Base-by-base conservation (phyloP, 2,113 vertebrate genomes). In the Archilochus colubris region DNA sequence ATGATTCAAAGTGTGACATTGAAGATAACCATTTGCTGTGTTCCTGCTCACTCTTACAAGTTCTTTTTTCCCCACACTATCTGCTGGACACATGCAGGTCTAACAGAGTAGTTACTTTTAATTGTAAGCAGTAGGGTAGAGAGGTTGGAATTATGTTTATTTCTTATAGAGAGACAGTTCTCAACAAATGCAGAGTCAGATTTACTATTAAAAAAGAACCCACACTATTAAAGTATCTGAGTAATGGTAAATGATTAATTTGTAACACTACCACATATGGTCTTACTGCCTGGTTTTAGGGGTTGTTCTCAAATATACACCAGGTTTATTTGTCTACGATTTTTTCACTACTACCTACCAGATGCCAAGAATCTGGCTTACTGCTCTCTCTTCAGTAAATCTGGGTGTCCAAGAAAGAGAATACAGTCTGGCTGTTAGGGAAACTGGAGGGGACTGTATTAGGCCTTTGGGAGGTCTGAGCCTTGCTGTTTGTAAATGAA, bases 361-460 rank as follows among this genome's bases (percentile, higher is more conserved):
- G 19, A 58, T 92, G 55, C 46, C 33, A 77, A 30, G 40, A 67
- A 30, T 64, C 36, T 54, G 28, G 10, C n/a, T 79, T 12, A 9
- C 46, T 43, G 33, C 54, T 70, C 86, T 82, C 20, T 64, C 54
- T 33, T 74, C 12, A 55, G 55, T 84, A 59, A 70, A 66, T 54
- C 10, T 48, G 21, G 2, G 14, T 67, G 77, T 20, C 70, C 53
- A 73, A 27, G 70, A 36, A 43, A 21, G 54, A 76, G 72, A 50
- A n/a, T 3, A 22, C 0, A 6, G 3, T 1, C 5, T 24, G 43
- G 17, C 28, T 38, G 15, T 48, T 53, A 28, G 0, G 3, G 43
- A 51, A 84, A 33, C 19, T 33, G 63, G 28, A 64, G 33, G n/a
- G n/a, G 48, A 23, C 46, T 46, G 7, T 4, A 10, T 24, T 43